Conservation (phyloP, 2,113 vertebrate genomes). For the Ahaetulla prasina region DNA sequence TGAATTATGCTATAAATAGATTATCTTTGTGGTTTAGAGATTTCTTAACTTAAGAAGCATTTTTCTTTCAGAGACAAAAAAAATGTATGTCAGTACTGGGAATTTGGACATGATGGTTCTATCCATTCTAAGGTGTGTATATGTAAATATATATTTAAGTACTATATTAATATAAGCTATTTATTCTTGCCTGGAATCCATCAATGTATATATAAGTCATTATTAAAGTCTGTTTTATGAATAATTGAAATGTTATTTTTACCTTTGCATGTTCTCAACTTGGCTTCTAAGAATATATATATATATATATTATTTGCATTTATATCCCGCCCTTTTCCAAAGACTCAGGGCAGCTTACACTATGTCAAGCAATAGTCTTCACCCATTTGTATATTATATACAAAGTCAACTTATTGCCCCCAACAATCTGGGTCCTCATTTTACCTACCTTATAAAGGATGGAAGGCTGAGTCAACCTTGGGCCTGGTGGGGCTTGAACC, state of each 20-base stretch:
- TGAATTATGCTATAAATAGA: neutral
- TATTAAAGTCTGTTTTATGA: constrained; percentile 4
- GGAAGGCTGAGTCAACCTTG: too few species aligned
- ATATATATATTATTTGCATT: too few species aligned
- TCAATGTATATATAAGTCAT: neutral
- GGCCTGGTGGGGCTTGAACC: too few species aligned
- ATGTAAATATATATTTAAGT: neutral
- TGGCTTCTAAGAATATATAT: neutral
- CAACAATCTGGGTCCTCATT: too few species aligned
- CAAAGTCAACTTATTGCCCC: too few species aligned
- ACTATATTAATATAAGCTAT: neutral
- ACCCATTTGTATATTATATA: too few species aligned
- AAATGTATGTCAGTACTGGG: constrained; percentile 42
- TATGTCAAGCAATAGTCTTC: too few species aligned
- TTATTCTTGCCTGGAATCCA: neutral
- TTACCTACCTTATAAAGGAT: too few species aligned
- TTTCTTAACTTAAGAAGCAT: constrained; percentile 17
- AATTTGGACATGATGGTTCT: constrained; percentile 57
- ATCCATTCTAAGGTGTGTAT: constrained; percentile 50
- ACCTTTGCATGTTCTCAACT: neutral
- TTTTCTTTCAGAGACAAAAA: constrained; percentile 44
- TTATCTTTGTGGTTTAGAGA: constrained; percentile 23
- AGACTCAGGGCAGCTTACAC: too few species aligned
- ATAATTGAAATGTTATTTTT: neutral
- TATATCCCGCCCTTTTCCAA: too few species aligned